Conservation (phyloP, 2,113 vertebrate species). For the Nothocercus nigrocapillus region DNA sequence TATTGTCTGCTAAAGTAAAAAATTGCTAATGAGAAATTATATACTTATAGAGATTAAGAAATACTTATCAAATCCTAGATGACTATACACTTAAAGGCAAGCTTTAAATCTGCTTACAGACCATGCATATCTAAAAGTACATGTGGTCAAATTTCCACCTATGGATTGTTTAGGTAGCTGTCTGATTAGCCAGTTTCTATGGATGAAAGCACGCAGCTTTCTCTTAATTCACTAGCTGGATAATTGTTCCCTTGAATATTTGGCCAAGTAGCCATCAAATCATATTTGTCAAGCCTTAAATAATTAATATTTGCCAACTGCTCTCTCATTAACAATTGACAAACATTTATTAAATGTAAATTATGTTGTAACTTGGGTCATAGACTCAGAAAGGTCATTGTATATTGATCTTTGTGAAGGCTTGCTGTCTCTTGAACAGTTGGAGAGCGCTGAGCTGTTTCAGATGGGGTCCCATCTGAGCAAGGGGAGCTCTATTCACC, state of each 20-base stretch:
- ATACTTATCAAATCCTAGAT: background rate
- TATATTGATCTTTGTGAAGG: background rate
- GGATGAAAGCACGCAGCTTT: background rate
- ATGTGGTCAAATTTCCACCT: background rate
- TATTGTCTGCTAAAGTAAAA: background rate
- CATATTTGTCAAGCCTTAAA: slow-evolving; percentile 39
- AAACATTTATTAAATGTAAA: slow-evolving; percentile 43
- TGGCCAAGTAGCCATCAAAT: slow-evolving; percentile 43
- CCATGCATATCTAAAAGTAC: background rate
- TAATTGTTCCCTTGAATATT: slow-evolving; percentile 3
- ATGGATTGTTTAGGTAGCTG: background rate
- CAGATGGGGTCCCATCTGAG: background rate
- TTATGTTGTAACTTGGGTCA: background rate
- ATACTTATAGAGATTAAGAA: background rate
- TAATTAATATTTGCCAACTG: slow-evolving; percentile 48
- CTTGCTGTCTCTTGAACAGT: background rate
- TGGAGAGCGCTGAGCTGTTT: background rate
- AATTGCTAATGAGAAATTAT: background rate
- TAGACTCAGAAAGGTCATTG: background rate
- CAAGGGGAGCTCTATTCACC: background rate
- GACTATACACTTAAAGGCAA: background rate
- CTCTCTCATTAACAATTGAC: slow-evolving; percentile 45
- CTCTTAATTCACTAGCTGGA: background rate
- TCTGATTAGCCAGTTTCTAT: background rate
- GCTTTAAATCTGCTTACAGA: background rate